These are phyloP conservation scores for Platorchestia sp. DNA, from an alignment of 1,140 invertebrate species.

Conservation along the genomic window DNA sequence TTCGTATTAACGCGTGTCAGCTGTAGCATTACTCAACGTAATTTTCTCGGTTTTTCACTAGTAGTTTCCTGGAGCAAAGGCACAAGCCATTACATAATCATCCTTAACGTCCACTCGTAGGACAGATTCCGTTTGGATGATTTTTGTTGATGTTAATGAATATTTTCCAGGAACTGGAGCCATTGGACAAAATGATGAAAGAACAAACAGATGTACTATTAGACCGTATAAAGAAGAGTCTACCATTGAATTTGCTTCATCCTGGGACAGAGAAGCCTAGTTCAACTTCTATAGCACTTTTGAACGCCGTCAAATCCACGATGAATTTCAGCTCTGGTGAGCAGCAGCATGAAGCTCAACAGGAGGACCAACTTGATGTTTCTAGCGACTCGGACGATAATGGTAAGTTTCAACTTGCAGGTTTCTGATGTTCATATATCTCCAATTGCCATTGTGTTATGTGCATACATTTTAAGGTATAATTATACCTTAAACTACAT, in stretches of 20 bases:
- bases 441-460: too few species aligned
- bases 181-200: conserved; percentile 17
- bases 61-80: too few species aligned
- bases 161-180: neutral
- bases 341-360: neutral
- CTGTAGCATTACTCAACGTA: too few species aligned
- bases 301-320: neutral
- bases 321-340: neutral
- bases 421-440: too few species aligned
- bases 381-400: neutral
- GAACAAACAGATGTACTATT: neutral
- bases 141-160: too few species aligned
- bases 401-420: neutral
- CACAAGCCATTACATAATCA: too few species aligned
- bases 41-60: too few species aligned
- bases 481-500: too few species aligned
- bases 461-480: too few species aligned
- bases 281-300: neutral
- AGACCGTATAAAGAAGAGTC: neutral
- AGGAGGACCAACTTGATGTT: neutral
- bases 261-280: neutral
- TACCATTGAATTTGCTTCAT: conserved; percentile 10
- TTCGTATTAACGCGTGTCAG: too few species aligned
- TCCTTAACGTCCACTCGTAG: too few species aligned
- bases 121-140: too few species aligned